Conservation (phyloP, 2,113 vertebrate species). For the Tamias sibiricus region DNA sequence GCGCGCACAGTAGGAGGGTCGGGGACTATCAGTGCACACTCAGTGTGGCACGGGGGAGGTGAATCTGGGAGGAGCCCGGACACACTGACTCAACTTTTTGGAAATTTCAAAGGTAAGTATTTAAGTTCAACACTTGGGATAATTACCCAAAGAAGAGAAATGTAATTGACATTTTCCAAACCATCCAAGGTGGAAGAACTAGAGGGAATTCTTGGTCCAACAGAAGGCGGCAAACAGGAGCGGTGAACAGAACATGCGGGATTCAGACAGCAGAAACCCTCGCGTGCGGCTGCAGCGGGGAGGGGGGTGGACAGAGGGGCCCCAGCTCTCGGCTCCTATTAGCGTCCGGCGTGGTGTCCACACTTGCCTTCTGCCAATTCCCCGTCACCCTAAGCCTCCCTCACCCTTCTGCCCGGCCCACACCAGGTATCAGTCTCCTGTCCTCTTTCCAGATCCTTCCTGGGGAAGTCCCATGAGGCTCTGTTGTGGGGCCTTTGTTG, state of each 20-base stretch:
- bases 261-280: neutral
- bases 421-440: neutral
- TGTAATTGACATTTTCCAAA: neutral
- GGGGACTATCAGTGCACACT: neutral
- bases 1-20: neutral
- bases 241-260: neutral
- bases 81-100: neutral
- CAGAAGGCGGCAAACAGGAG: neutral
- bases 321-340: neutral
- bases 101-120: neutral
- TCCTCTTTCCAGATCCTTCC: neutral
- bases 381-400: too few species aligned
- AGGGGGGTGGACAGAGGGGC: too few species aligned
- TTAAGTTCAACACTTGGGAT: neutral
- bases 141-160: neutral
- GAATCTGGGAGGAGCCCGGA: neutral
- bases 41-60: neutral
- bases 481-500: neutral
- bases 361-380: neutral
- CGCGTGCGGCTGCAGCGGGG: fast-evolving
- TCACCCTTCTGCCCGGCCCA: neutral
- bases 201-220: neutral
- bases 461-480: neutral
- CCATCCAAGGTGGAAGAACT: neutral
- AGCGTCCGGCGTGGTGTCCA: too few species aligned